Percentiles rank a stretch among this genome's conserved stretches.
These are phyloP conservation scores for Naja naja DNA, from an alignment of 2,113 vertebrate genomes.

Conservation along the genomic window DNA sequence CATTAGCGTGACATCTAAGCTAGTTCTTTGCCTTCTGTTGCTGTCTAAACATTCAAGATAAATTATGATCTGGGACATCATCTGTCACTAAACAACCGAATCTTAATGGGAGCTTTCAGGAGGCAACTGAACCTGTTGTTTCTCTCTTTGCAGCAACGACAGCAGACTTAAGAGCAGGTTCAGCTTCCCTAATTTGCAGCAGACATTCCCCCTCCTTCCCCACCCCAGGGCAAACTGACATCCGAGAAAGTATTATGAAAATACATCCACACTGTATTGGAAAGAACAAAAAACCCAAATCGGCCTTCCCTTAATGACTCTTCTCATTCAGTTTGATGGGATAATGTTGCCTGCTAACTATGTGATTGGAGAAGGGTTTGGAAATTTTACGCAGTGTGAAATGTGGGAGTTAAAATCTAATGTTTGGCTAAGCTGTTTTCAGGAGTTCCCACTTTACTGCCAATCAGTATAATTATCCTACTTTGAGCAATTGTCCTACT, in stretches of 20 bases:
- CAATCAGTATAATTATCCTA: background rate
- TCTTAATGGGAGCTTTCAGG: background rate
- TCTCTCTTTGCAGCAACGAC: background rate
- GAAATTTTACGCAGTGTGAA: background rate
- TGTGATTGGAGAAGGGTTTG: background rate
- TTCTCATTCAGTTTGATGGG: background rate
- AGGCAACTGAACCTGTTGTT: background rate
- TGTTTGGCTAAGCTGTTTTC: background rate
- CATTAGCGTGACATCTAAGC: background rate
- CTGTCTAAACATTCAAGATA: accelerated
- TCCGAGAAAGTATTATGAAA: background rate
- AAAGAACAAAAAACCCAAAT: background rate
- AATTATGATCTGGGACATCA: accelerated
- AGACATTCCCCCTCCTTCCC: background rate
- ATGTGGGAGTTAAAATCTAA: background rate
- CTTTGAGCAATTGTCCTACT: background rate
- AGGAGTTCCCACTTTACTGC: background rate
- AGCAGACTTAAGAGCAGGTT: accelerated
- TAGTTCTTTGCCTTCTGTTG: background rate
- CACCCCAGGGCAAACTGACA: background rate
- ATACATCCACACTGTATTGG: background rate
- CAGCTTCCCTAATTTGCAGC: accelerated
- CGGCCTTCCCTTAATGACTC: background rate
- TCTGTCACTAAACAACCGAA: background rate
- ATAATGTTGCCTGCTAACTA: background rate